Evolutionary conservation across 2,797 vertebrate genomes (phyloP), one percentile per base, ranked within the genome.

Genomic region (Pristis pectinata): DNA sequence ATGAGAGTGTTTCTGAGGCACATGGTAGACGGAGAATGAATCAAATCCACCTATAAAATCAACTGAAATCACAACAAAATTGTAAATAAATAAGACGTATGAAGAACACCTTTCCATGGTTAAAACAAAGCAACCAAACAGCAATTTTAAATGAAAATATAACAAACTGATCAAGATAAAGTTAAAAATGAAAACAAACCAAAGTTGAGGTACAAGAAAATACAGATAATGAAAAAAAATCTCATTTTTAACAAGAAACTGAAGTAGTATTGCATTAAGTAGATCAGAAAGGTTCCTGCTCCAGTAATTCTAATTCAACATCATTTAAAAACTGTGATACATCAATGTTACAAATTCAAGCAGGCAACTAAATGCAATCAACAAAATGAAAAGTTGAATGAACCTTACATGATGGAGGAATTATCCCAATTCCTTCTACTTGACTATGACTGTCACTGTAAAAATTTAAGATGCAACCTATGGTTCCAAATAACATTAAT

Each of bases 41-140:
- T 99, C 98, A 98, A 98, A 99, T 98, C 98, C 98, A 98, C 98
- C 98, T 98, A 98, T 98, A 98, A 99, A 99, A 98, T 99, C 98
- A 98, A 99, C 98, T 99, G 98, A 98, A 99, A 99, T 96, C 97
- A 94, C 98, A 98, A 97, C 95, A n/a, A 95, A 97, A 97, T 97
- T 97, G 97, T 96, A 97, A 97, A 98, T 96, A 96, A 97, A 96
- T 96, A 95, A 96, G 96, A 96, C 94, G 85, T 94, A 95, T 96
- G 96, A 95, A 95, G 95, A 97, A 94, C 96, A 96, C 95, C 53
- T 96, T 96, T 96, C 96, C 95, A 96, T 95, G 95, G 95, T 96
- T 92, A 95, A 95, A 96, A 94, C 95, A 94, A 95, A 95, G 49
- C 79, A 94, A 91, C 87, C 61, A 95, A 94, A 22, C n/a, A 92